Conservation (phyloP, 1,140 invertebrate genomes). For the Apis florea region DNA sequence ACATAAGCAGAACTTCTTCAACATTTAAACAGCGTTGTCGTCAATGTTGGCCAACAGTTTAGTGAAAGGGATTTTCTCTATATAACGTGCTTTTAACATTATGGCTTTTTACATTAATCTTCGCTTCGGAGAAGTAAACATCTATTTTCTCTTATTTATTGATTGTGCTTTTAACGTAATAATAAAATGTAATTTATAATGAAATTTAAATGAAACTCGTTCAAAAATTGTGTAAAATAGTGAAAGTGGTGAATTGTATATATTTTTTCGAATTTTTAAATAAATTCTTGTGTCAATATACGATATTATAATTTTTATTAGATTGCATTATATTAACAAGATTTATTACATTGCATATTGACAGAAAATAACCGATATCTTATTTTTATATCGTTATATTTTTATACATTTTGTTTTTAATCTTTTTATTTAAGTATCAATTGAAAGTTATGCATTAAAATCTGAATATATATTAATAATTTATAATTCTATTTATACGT, state of each 20-base stretch:
- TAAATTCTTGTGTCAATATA: not conserved
- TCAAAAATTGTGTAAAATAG: not conserved
- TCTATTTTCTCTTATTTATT: not conserved
- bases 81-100: conserved; percentile 13
- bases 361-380: no score
- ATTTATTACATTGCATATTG: not conserved
- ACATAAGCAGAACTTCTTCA: not conserved
- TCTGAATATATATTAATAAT: no score
- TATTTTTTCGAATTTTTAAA: not conserved
- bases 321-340: not conserved
- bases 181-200: not conserved
- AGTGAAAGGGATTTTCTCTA: conserved; percentile 48
- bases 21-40: not conserved
- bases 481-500: no score
- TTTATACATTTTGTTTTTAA: not conserved
- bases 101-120: not conserved
- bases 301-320: not conserved
- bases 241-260: not conserved
- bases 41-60: conserved; percentile 11
- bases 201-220: not conserved
- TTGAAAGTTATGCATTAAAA: no score
- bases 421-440: no score
- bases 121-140: not conserved
- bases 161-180: not conserved
- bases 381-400: not conserved